Percentiles rank a stretch among this genome's conserved stretches.
phyloP scores from a whole-genome alignment of 2,888 invertebrate species.

The Ferdinandea cuprea region DNA sequence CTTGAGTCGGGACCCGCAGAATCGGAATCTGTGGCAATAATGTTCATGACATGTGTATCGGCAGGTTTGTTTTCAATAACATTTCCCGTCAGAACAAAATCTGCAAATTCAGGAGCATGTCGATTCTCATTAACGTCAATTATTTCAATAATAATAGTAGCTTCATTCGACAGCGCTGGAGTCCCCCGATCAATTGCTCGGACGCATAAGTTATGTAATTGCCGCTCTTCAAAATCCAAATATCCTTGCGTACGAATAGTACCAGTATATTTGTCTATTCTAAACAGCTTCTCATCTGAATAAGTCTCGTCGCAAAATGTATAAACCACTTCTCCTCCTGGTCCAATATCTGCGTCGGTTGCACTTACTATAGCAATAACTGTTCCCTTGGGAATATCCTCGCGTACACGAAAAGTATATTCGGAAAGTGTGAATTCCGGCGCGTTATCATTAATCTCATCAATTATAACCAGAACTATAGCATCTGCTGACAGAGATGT shows the following conservation, averaged over 20 bases:
- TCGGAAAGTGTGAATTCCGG: constrained; percentile 91
- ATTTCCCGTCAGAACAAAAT: constrained; percentile 89
- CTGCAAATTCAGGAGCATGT: constrained; percentile 91
- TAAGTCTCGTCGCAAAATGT: constrained; percentile 88
- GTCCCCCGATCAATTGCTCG: constrained; percentile 93
- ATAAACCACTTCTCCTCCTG: constrained; percentile 92
- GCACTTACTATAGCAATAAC: constrained; percentile 92
- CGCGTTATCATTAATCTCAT: constrained; percentile 95
- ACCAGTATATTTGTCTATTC: constrained; percentile 93
- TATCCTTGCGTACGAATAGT: constrained; percentile 90
- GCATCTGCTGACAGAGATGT: constrained; percentile 91
- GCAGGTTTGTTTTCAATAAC: constrained; percentile 92
- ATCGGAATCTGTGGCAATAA: constrained; percentile 92
- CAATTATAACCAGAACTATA: constrained; percentile 90
- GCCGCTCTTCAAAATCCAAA: constrained; percentile 94
- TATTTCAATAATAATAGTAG: constrained; percentile 92
- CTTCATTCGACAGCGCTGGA: constrained; percentile 91
- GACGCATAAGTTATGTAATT: constrained; percentile 94
- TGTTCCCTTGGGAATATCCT: constrained; percentile 94
- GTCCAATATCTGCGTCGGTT: constrained; percentile 93
- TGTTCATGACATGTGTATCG: constrained; percentile 90
- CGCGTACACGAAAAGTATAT: constrained; percentile 92
- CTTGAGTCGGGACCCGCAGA: constrained; percentile 91
- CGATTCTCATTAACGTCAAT: constrained; percentile 97
- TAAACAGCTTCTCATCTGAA: constrained; percentile 88